phyloP scores from a whole-genome alignment of 2,888 invertebrate genomes.

The Hololepta plana region DNA sequence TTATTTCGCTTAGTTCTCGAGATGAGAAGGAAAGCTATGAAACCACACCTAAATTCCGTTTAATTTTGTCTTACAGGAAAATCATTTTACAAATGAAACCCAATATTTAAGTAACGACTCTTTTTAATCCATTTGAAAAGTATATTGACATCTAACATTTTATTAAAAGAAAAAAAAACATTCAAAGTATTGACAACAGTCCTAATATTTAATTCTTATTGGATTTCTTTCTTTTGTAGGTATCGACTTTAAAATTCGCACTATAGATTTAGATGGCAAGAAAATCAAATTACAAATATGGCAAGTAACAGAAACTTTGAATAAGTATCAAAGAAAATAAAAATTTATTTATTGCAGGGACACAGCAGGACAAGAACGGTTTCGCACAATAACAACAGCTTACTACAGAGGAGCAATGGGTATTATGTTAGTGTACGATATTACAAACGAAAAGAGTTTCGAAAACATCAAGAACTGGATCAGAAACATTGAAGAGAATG shows the following conservation, averaged over 20 bases:
- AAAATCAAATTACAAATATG: slow-evolving; percentile 99
- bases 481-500: slow-evolving; percentile 97
- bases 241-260: slow-evolving; percentile 98
- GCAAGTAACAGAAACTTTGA: slow-evolving; percentile 34
- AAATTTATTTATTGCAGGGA: too few species aligned
- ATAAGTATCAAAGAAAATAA: slow-evolving; percentile 3
- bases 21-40: too few species aligned
- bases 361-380: slow-evolving; percentile 97
- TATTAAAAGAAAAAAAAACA: too few species aligned
- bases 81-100: too few species aligned
- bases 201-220: too few species aligned
- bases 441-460: slow-evolving; percentile 97
- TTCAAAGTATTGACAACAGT: too few species aligned
- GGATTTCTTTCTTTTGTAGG: slow-evolving; percentile 52
- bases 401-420: slow-evolving; percentile 99
- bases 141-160: too few species aligned
- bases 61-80: too few species aligned
- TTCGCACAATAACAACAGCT: slow-evolving; percentile 98
- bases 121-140: too few species aligned
- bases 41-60: too few species aligned
- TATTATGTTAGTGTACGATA: slow-evolving; percentile 98
- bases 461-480: slow-evolving; percentile 99
- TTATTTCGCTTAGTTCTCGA: too few species aligned
- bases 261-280: slow-evolving; percentile 94
- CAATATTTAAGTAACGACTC: too few species aligned